Base-by-base conservation (phyloP, 2,113 vertebrate genomes). In the Syngnathus typhle region DNA sequence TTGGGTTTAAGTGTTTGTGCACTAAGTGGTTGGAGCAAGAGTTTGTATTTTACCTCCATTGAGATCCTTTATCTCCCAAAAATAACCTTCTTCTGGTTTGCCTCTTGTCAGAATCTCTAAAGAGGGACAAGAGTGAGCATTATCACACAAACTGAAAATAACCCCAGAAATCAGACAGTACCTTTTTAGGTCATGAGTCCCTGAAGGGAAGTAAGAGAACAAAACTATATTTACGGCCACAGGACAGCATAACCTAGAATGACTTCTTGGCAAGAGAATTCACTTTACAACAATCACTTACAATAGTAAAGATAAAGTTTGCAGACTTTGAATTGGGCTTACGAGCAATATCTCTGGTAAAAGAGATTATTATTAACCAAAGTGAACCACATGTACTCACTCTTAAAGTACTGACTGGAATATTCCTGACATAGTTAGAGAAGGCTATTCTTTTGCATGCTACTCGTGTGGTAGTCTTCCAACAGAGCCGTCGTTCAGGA, bases 141-240 rank as follows among this genome's bases (percentile, higher is more conserved):
- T 97, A 98, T 98, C 96, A 93, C 93, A 94, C 83, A 87, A 83
- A 92, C 95, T 96, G 77, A 83, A 98, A 98, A 98, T 96, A 97
- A 96, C 83, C 92, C 90, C 90, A 93, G 93, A 96, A 94, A 94
- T 93, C 92, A 92, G 89, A 84, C 83, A 89, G 85, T 84, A 85
- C 95, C 96, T 93, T 98, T 95, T 98, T 94, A 93, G 95, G 96
- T 85, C 93, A 96, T 90, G 93, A 90, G 92, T 93, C 90, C 87
- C 88, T 73, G 72, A 81, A 88, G 88, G 89, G 90, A 92, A 91
- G 92, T 90, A 76, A 90, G 90, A 77, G 90, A 91, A 75, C 69
- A 95, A 88, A 87, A 85, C 87, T 80, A 88, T 87, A 82, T 77
- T 64, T 89, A 67, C 79, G 81, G 73, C 62, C 73, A 85, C 75